A percentile compares a stretch with the other conserved stretches of the same genome.
Evolutionary conservation across 1,140 invertebrate species (phyloP).

Genomic region (Drosophila ercepeae): DNA sequence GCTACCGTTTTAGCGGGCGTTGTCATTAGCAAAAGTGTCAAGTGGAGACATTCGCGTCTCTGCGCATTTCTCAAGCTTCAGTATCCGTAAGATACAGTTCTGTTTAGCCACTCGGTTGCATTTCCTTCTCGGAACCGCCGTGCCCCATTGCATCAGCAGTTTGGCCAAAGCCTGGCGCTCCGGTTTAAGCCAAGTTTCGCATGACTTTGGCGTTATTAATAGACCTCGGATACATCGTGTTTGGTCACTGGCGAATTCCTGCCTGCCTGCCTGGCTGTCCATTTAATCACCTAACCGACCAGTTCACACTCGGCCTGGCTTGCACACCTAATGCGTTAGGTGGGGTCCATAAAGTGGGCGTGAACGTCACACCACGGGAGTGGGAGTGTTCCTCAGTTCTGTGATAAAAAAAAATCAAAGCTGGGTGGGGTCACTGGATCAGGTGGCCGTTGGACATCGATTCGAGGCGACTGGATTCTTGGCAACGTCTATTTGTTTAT

Average conservation of each 20-base stretch:
- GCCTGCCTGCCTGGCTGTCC: conserved; percentile 10
- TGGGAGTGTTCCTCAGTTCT: conserved; percentile 36
- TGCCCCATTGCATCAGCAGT: conserved; percentile 27
- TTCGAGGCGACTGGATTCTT: not conserved
- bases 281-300: conserved; percentile 53
- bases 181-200: conserved; percentile 26
- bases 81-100: conserved; percentile 29
- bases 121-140: conserved; percentile 37
- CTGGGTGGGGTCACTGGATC: conserved; percentile 13
- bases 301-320: conserved; percentile 55
- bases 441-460: conserved; percentile 2
- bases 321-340: conserved; percentile 35
- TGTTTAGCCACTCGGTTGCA: conserved; percentile 7
- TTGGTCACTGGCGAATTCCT: conserved; percentile 12
- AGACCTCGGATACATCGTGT: conserved; percentile 17
- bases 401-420: not conserved
- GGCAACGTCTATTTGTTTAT: conserved; percentile 3
- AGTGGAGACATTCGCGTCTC: conserved; percentile 31
- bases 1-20: conserved; percentile 60
- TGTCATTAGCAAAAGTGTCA: conserved; percentile 61
- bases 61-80: not conserved
- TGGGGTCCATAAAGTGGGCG: conserved; percentile 20
- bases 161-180: not conserved
- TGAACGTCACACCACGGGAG: conserved; percentile 13
- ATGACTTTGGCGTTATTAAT: conserved; percentile 42